Base-by-base conservation (phyloP, 2,797 vertebrate genomes). In the Helostoma temminkii region DNA sequence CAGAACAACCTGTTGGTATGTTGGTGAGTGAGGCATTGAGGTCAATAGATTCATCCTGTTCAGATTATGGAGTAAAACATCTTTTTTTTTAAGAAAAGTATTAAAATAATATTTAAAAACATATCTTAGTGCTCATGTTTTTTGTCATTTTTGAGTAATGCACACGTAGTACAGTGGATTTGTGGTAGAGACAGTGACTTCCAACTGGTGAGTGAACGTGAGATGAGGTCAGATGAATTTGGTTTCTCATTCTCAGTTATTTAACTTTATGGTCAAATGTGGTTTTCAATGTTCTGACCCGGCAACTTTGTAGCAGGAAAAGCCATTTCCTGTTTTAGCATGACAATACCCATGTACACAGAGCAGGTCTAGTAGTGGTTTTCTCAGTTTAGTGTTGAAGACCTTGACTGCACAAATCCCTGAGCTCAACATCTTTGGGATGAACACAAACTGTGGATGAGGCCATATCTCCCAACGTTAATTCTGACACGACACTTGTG, bases 21-120 rank as follows among this genome's bases (percentile, higher is more conserved):
- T 94, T 83, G 85, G 80, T 86, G 85, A 89, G 79, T 88, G 88
- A 90, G 76, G 85, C 89, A 80, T 89, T 82, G 84, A 92, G 87
- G 89, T 90, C 83, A 88, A 87, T 89, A 83, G 93, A 94, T 93
- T 89, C 91, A 93, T 93, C 94, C 90, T 94, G 93, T 95, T 95
- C 93, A 93, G 91, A 94, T 93, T 93, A 94, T 93, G 92, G 94
- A 95, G 92, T 93, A 95, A 93, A 94, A 86, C 92, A 82, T 80
- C 62, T 81, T 93, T 94, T 93, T 94, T 93, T 95, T 95, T 93
- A 91, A 86, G 73, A 91, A 92, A 93, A 91, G 78, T 88, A 91
- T 91, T 90, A 91, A 93, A 91, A 93, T 88, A 61, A 85, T 88
- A 86, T 90, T 88, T 83, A 61, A 85, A 89, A 92, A 92, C 16